These are phyloP conservation scores for Trogon melanurus DNA, from an alignment of 2,113 vertebrate genomes.

Conservation along the genomic window DNA sequence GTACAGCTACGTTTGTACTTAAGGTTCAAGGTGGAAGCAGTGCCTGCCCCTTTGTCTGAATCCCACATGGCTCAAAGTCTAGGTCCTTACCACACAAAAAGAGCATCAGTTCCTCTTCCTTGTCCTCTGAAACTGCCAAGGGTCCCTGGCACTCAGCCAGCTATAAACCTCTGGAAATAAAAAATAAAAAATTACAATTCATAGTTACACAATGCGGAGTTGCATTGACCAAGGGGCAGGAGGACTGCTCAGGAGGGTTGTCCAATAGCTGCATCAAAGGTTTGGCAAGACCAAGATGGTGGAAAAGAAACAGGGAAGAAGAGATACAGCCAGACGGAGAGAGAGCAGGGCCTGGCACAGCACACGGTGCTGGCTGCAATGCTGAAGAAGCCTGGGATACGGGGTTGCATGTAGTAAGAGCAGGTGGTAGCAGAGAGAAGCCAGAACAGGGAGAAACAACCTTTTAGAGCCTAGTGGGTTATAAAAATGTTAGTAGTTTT, in stretches of 20 bases:
- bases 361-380: neutral
- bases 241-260: rapidly evolving
- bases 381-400: neutral
- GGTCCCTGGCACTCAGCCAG: neutral
- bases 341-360: neutral
- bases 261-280: neutral
- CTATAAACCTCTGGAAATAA: neutral
- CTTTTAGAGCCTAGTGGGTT: neutral
- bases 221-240: neutral
- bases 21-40: neutral
- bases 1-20: neutral
- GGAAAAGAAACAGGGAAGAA: neutral
- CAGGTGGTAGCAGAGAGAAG: neutral
- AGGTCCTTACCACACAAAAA: neutral
- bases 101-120: neutral
- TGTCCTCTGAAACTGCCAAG: neutral
- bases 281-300: neutral
- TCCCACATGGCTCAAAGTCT: neutral
- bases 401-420: neutral
- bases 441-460: neutral
- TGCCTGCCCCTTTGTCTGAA: neutral
- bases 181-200: neutral
- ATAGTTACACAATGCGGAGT: neutral
- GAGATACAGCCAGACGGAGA: neutral
- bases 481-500: neutral